Evolutionary conservation across 2,888 invertebrate genomes (phyloP).

Genomic region (Harpagoxenus sublaevis): DNA sequence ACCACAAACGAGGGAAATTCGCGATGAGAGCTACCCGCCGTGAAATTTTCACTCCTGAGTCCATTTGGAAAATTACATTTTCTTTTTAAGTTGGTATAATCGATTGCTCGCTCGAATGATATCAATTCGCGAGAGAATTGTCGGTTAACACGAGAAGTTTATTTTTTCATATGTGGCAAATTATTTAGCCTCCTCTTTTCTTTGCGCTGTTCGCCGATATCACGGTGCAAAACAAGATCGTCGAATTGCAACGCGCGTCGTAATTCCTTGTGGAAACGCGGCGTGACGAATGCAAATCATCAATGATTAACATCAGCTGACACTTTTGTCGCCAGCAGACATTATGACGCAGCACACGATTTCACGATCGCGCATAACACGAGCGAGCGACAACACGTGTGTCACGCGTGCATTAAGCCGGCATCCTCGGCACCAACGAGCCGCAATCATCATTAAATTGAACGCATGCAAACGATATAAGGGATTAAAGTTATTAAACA

Average conservation of each 20-base stretch:
- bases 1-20: not conserved
- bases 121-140: not conserved
- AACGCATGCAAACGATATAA: conserved; percentile 36
- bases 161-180: not conserved
- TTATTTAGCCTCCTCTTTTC: not conserved
- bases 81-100: not conserved
- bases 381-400: conserved; percentile 38
- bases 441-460: conserved; percentile 44
- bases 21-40: not conserved
- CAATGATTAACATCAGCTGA: conserved; percentile 61
- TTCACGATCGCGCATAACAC: conserved; percentile 33
- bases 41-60: conserved; percentile 19
- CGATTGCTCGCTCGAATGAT: not conserved
- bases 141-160: not conserved
- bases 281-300: conserved; percentile 52
- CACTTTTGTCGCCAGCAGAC: conserved; percentile 32
- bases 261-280: conserved; percentile 17
- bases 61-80: not conserved
- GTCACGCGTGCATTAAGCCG: conserved; percentile 17
- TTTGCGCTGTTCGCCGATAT: not conserved
- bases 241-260: conserved; percentile 10
- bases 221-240: not conserved
- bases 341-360: conserved; percentile 45
- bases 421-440: conserved; percentile 25
- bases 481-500: conserved; percentile 38